Evolutionary conservation across 2,888 invertebrate genomes (phyloP).

Genomic region (Drosophila stalkeri): DNA sequence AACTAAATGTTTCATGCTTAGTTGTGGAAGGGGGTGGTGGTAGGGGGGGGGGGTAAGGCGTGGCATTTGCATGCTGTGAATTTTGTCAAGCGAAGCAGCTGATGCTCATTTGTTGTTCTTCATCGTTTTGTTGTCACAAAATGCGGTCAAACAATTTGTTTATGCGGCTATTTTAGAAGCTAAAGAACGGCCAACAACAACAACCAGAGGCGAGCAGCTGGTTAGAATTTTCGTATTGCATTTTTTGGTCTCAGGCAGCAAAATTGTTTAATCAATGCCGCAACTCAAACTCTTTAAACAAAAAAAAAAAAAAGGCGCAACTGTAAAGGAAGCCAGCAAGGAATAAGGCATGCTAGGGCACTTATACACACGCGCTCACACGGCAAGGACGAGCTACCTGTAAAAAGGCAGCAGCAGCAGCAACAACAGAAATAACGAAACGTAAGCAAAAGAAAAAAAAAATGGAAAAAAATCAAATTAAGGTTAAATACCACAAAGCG

Average conservation of each 20-base stretch:
- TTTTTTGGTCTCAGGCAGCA: slow-evolving; percentile 15
- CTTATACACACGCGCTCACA: slow-evolving; percentile 23
- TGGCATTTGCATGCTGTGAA: slow-evolving; percentile 51
- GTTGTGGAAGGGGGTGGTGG: background rate
- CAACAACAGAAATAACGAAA: slow-evolving; percentile 21
- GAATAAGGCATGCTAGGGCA: slow-evolving; percentile 33
- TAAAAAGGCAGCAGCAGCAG: slow-evolving; percentile 16
- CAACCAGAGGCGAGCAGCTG: slow-evolving; percentile 18
- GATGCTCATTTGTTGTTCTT: slow-evolving; percentile 67
- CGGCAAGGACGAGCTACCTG: slow-evolving; percentile 61
- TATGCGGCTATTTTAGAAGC: slow-evolving; percentile 67
- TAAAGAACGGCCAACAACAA: slow-evolving; percentile 6
- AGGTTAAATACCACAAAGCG: slow-evolving; percentile 81
- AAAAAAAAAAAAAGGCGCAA: background rate
- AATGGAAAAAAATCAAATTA: slow-evolving; percentile 73
- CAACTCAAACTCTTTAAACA: slow-evolving; percentile 60
- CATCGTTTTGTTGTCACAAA: slow-evolving; percentile 59
- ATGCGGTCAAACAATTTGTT: slow-evolving; percentile 78
- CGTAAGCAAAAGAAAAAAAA: slow-evolving; percentile 37
- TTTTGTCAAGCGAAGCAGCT: slow-evolving; percentile 72
- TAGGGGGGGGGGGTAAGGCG: too few species aligned
- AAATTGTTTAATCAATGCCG: slow-evolving; percentile 76
- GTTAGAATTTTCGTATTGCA: slow-evolving; percentile 31
- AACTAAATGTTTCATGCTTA: slow-evolving; percentile 51
- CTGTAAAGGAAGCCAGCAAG: slow-evolving; percentile 21